phyloP scores from a whole-genome alignment of 2,888 invertebrate genomes.

The Ernsta delagoae region DNA sequence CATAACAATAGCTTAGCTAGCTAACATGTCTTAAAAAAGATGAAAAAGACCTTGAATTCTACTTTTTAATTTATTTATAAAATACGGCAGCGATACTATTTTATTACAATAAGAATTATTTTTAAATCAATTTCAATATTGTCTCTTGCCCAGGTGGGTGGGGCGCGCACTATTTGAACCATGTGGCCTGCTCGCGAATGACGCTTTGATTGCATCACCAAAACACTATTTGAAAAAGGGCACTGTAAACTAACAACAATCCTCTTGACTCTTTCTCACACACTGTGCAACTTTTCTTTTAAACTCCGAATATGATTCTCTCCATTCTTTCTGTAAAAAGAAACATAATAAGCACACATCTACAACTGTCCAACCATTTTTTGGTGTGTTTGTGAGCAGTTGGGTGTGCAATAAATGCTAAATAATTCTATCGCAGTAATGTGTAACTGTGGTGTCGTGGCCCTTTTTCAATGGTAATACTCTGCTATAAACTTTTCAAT shows the following conservation, averaged over 20 bases:
- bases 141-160: conserved; percentile 74
- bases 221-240: conserved; percentile 80
- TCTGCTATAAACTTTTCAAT: conserved; percentile 65
- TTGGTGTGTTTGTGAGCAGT: conserved; percentile 51
- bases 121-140: conserved; percentile 83
- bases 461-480: conserved; percentile 73
- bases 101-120: conserved; percentile 83
- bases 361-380: conserved; percentile 71
- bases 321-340: conserved; percentile 97
- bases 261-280: conserved; percentile 99
- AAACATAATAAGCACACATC: conserved; percentile 80
- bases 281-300: conserved; percentile 98
- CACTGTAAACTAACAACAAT: conserved; percentile 93
- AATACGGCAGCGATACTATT: conserved; percentile 82
- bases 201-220: conserved; percentile 70
- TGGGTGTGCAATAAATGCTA: conserved; percentile 47
- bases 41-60: conserved; percentile 82
- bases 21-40: conserved; percentile 83
- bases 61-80: conserved; percentile 78
- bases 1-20: conserved; percentile 81
- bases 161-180: conserved; percentile 61
- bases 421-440: conserved; percentile 38
- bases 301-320: conserved; percentile 98
- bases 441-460: conserved; percentile 61
- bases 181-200: conserved; percentile 59